phyloP scores from a whole-genome alignment of 2,797 vertebrate genomes.

The Phrynocephalus vlangalii region DNA sequence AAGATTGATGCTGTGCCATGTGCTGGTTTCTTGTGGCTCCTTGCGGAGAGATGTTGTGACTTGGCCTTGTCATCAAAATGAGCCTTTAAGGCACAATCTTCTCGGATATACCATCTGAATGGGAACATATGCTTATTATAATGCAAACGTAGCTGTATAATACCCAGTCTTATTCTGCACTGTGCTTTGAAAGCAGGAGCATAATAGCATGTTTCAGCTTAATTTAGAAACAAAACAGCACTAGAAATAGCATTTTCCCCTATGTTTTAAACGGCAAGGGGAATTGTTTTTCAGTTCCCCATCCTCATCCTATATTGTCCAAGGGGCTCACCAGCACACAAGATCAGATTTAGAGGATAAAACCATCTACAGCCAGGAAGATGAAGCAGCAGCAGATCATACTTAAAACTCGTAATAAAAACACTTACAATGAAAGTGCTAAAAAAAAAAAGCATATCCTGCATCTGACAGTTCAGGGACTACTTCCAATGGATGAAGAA shows the following conservation, averaged over 20 bases:
- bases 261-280: not conserved
- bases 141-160: constrained; percentile 20
- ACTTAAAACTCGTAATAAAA: too few relatives aligned
- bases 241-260: not conserved
- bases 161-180: constrained; percentile 18
- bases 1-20: not conserved
- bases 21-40: not conserved
- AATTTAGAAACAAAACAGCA: not conserved
- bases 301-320: too few relatives aligned
- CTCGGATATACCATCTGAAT: constrained; percentile 1
- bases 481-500: too few relatives aligned
- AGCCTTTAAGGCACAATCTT: constrained; percentile 31
- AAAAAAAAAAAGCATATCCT: too few relatives aligned
- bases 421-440: too few relatives aligned
- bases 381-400: too few relatives aligned
- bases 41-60: constrained; percentile 11
- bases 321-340: too few relatives aligned
- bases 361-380: too few relatives aligned
- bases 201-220: not conserved
- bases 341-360: too few relatives aligned
- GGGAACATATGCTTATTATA: constrained; percentile 19
- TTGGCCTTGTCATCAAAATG: constrained; percentile 18
- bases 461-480: too few relatives aligned
- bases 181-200: not conserved
- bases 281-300: too few relatives aligned